Evolutionary conservation across 2,888 invertebrate species (phyloP), one percentile per base, ranked within the genome.

Genomic region (Amitus sp.): DNA sequence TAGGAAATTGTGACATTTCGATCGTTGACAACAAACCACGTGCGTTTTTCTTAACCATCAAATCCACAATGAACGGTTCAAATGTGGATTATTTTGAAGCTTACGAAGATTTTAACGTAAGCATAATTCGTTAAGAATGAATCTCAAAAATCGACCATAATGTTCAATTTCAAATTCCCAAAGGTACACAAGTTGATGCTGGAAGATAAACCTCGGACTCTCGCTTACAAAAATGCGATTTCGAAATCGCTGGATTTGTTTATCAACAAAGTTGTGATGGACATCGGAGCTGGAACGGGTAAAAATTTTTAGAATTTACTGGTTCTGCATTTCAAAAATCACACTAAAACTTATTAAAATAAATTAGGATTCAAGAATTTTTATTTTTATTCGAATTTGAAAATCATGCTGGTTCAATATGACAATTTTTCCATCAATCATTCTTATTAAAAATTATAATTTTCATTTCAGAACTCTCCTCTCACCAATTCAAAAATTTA

Each of bases 211-310:
- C 85, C 89, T 1, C 86, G 97, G 65, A 94, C 92, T 50, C 84
- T 87, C 68, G 89, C 93, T 1, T 98, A 96, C 76, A 87, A 86
- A 75, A 87, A 90, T 73, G 95, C 95, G 0, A 95, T 98, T 74
- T 80, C 88, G 39, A 83, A 85, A 20, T 90, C 89, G 70, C 84
- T 84, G 71, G 83, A 86, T 1, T 80, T 87, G 52, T 92, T 97
- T 71, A 84, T 87, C 73, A 89, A 88, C 60, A 96, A 94, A 85
- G 79, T 89, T 50, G 92, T 96, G 0, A 85, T 96, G 84, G 95
- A 94, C 83, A 89, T 94, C 48, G 94, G 94, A 1, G 91, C 93
- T 61, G 94, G 94, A 1, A 92, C 93, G 13, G 94, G 84, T 84
- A 73, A 30, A 37, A 37, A 23, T n/a, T n/a, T n/a, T n/a, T n/a